Conservation (phyloP, 2,888 invertebrate species). For the Macrostomum cliftonense region DNA sequence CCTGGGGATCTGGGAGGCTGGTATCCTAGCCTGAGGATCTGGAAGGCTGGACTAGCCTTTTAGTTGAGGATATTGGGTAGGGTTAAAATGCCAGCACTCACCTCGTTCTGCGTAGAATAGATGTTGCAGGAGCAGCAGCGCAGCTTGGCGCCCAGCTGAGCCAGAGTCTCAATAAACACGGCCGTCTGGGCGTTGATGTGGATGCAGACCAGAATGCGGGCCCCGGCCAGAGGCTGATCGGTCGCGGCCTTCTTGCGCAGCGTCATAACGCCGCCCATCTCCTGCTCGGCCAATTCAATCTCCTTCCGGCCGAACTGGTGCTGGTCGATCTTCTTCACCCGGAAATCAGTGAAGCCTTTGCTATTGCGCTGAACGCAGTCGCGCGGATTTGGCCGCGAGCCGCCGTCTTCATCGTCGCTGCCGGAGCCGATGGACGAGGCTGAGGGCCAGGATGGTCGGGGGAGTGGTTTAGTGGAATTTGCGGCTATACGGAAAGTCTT, state of each 20-base stretch:
- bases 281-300: conserved; percentile 93
- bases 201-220: conserved; percentile 86
- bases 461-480: no score
- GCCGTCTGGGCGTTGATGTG: conserved; percentile 97
- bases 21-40: no score
- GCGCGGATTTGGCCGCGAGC: conserved; percentile 2
- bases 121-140: conserved; percentile 95
- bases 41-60: no score
- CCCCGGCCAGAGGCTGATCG: conserved; percentile 80
- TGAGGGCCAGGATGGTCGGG: no score
- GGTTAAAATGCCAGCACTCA: no score
- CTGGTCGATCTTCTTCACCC: conserved; percentile 76
- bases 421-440: no score
- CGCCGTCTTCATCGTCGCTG: no score
- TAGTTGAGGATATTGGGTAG: no score
- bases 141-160: conserved; percentile 65
- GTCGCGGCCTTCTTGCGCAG: conserved; percentile 66
- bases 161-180: conserved; percentile 65
- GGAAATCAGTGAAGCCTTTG: conserved; percentile 67
- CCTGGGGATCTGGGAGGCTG: no score
- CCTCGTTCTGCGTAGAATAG: conserved; percentile 60
- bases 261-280: conserved; percentile 95
- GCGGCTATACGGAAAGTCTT: no score
- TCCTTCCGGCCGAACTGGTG: conserved; percentile 80
- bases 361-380: conserved; percentile 53